These are phyloP conservation scores for Bombus superbus DNA, from an alignment of 1,140 invertebrate genomes.

Conservation along the genomic window DNA sequence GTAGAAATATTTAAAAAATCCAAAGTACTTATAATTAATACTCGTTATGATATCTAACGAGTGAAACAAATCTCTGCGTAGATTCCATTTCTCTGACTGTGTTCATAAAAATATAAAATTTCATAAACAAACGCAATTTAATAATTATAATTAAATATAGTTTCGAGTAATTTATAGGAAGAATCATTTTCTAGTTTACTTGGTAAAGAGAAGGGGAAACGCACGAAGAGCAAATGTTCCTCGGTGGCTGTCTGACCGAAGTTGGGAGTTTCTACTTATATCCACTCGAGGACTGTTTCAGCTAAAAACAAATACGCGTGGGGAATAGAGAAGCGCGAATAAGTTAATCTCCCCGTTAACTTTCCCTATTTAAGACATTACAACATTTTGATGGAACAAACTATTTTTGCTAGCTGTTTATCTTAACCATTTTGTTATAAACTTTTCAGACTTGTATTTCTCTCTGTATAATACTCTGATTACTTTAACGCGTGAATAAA, in stretches of 20 bases:
- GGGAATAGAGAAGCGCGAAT: no score
- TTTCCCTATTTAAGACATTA: not conserved
- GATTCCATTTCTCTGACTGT: no score
- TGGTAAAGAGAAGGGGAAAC: not conserved
- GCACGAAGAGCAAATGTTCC: not conserved
- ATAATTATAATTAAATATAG: no score
- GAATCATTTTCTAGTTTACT: slow-evolving; percentile 8
- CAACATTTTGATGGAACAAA: not conserved
- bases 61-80: no score
- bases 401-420: not conserved
- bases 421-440: not conserved
- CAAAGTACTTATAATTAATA: no score
- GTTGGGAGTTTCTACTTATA: slow-evolving; percentile 8
- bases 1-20: no score
- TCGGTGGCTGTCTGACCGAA: not conserved
- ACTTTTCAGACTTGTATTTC: not conserved
- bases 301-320: not conserved
- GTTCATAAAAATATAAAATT: no score
- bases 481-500: not conserved
- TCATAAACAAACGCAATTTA: no score
- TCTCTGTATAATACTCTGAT: not conserved
- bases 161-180: no score
- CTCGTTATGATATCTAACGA: no score
- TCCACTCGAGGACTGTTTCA: not conserved
- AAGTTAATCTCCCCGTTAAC: not conserved